Conservation (phyloP, 2,888 invertebrate species). For the Eupithecia subfuscata region DNA sequence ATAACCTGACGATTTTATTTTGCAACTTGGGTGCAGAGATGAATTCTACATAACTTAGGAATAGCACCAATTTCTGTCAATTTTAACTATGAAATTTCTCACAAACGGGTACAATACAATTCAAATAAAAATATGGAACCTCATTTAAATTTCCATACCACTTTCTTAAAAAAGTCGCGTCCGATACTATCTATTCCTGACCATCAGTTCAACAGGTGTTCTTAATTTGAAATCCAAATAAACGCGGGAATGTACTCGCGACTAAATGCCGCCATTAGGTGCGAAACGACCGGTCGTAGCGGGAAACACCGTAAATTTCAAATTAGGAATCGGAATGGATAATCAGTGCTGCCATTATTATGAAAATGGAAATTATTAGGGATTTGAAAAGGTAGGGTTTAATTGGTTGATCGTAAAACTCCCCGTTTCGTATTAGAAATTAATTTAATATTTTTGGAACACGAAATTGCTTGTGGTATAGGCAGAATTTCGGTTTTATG, state of each 20-base stretch:
- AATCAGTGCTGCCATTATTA: slow-evolving; percentile 44
- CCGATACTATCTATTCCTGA: slow-evolving; percentile 23
- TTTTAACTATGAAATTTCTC: background rate
- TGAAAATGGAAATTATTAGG: slow-evolving; percentile 39
- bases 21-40: background rate
- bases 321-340: slow-evolving; percentile 48
- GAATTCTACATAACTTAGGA: background rate
- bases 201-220: slow-evolving; percentile 71
- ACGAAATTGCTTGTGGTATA: background rate
- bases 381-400: slow-evolving; percentile 27
- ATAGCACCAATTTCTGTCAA: background rate
- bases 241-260: slow-evolving; percentile 57
- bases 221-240: slow-evolving; percentile 76
- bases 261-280: slow-evolving; percentile 60
- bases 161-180: slow-evolving; percentile 13
- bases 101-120: background rate
- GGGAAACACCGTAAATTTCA: slow-evolving; percentile 49
- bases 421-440: slow-evolving; percentile 17
- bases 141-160: background rate
- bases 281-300: slow-evolving; percentile 49
- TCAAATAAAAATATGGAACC: background rate
- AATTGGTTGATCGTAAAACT: slow-evolving; percentile 26
- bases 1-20: background rate
- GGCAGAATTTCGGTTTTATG: background rate
- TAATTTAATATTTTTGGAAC: slow-evolving; percentile 19